Percentiles rank a stretch among this genome's conserved stretches.
phyloP scores from a whole-genome alignment of 2,797 vertebrate genomes.

The Glossophaga mutica region DNA sequence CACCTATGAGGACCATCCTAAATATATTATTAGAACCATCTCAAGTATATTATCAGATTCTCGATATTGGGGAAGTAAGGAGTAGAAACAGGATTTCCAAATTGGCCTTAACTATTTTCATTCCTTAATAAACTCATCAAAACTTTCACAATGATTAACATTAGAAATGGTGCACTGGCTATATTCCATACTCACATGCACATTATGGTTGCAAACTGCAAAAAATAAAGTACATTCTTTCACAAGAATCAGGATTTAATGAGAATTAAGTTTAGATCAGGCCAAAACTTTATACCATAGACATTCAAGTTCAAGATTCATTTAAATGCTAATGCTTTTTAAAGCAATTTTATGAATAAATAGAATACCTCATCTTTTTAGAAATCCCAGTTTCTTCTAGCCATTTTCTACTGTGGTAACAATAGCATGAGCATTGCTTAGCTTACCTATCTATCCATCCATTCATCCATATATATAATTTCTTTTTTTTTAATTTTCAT shows the following conservation, averaged over 20 bases:
- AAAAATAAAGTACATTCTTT: neutral
- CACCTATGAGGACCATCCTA: neutral
- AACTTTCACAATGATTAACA: neutral
- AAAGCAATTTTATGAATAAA: conserved; percentile 29
- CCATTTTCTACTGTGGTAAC: neutral
- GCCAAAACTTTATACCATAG: neutral
- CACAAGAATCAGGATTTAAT: neutral
- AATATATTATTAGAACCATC: neutral
- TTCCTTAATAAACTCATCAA: conserved; percentile 36
- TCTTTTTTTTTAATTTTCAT: too few species aligned
- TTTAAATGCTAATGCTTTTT: neutral
- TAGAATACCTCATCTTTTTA: neutral
- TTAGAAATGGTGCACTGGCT: neutral
- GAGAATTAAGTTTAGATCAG: neutral
- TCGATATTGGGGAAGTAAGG: neutral
- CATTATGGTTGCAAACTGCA: neutral
- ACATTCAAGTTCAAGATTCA: neutral
- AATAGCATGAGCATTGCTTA: neutral
- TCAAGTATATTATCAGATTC: neutral
- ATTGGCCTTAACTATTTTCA: neutral
- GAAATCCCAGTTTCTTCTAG: conserved; percentile 29
- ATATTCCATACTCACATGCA: neutral
- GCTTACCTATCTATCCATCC: neutral
- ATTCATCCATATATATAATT: neutral
- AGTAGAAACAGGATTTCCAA: neutral